These are phyloP conservation scores for Kobus ellipsiprymnus DNA, from an alignment of 2,113 vertebrate species.

Conservation along the genomic window DNA sequence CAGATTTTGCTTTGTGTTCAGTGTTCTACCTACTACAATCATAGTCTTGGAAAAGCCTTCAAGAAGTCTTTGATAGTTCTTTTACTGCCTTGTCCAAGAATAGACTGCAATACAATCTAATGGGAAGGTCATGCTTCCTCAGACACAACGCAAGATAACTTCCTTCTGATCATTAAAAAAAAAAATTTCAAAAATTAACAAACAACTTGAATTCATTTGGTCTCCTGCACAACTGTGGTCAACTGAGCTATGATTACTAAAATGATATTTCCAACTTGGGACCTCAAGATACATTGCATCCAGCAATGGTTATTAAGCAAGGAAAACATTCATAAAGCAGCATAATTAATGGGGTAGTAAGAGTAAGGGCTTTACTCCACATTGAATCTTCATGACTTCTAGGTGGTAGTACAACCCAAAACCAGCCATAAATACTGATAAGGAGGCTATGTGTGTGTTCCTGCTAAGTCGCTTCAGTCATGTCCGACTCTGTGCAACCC, in stretches of 20 bases:
- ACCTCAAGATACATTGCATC: constrained; percentile 42
- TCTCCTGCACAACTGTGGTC: background rate
- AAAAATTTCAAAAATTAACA: constrained; percentile 31
- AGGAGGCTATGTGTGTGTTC: background rate
- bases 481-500: background rate
- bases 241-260: constrained; percentile 4
- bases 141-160: constrained; percentile 29
- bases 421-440: background rate
- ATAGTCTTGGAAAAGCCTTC: constrained; percentile 22
- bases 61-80: constrained; percentile 26
- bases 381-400: constrained; percentile 27
- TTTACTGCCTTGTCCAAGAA: constrained; percentile 28
- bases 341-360: constrained; percentile 15
- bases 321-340: constrained; percentile 60
- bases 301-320: constrained; percentile 33
- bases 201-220: background rate
- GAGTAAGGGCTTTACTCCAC: constrained; percentile 36
- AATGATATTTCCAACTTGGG: constrained; percentile 25
- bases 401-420: background rate
- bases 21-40: constrained; percentile 44
- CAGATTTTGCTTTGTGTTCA: constrained; percentile 35
- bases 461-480: background rate
- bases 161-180: constrained; percentile 10
- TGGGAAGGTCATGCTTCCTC: constrained; percentile 49
- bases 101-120: constrained; percentile 7